Base-by-base conservation (phyloP, 2,797 vertebrate genomes). In the Pipistrellus pipistrellus region DNA sequence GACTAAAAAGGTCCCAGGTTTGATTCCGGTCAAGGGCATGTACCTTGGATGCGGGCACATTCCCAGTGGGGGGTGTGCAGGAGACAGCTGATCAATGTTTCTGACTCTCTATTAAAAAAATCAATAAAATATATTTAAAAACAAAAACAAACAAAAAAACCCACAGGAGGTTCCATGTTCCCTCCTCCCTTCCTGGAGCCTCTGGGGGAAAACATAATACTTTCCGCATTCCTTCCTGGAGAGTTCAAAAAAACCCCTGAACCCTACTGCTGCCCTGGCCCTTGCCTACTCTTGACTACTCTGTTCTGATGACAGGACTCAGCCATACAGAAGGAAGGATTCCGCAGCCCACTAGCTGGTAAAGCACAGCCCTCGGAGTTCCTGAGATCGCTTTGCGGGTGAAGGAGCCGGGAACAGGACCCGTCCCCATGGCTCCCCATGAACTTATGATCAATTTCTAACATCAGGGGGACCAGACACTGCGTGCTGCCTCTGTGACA, bases 401-500 rank as follows among this genome's bases (percentile, higher is more conserved):
- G 48, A 82, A 75, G 25, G n/a, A 88, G 6, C 20, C 46, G 21
- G 46, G 30, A 57, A 75, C 7, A 64, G 21, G 30, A 13, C 18
- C 46, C 4, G 3, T 17, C 21, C 4, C 8, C 0, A 13, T 35
- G 23, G 27, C 12, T 12, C 48, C 20, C 53, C 25, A 0, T 6
- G 38, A 27, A 41, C 38, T 41, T 27, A 32, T 6, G 73, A 15
- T 15, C 6, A 7, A n/a, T 13, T 55, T 27, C n/a, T 18, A 4
- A 55, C 17, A 2, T 32, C 59, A 55, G 44, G 35, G 83, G 1
- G n/a, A 46, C 71, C n/a, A 57, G 18, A 30, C 10, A 10, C 4
- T 13, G 10, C 1, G 23, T 5, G 38, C 48, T 55, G n/a, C 38
- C 13, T 25, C 30, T 0, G 15, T 0, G 44, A 51, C 4, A 6